Conservation (phyloP, 2,888 invertebrate genomes). For the Cyrtodaria siliqua region DNA sequence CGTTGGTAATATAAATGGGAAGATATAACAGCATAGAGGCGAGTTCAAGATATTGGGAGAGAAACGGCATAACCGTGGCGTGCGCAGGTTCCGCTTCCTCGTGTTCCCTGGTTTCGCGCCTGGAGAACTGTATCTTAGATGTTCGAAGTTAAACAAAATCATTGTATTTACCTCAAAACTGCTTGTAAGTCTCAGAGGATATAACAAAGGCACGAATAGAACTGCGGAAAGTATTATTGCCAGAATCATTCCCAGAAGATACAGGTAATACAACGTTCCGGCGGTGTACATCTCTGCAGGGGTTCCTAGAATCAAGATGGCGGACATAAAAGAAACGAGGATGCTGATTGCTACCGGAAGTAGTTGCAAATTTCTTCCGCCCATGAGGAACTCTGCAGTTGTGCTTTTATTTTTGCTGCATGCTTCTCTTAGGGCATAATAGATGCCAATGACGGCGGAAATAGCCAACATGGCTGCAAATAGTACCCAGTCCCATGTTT, state of each 20-base stretch:
- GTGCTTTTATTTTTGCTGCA: slow-evolving; percentile 66
- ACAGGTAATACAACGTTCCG: slow-evolving; percentile 76
- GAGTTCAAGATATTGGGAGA: no score
- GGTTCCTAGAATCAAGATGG: slow-evolving; percentile 81
- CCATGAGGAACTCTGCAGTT: slow-evolving; percentile 79
- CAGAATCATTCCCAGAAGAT: slow-evolving; percentile 66
- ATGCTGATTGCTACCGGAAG: slow-evolving; percentile 81
- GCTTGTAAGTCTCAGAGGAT: slow-evolving; percentile 74
- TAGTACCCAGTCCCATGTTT: slow-evolving; percentile 76
- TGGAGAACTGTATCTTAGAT: no score
- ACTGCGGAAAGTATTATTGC: slow-evolving; percentile 67
- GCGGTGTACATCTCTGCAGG: slow-evolving; percentile 82
- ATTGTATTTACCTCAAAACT: slow-evolving; percentile 74
- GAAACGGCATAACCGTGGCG: no score
- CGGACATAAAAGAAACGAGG: slow-evolving; percentile 83
- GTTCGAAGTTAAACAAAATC: no score
- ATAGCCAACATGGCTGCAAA: slow-evolving; percentile 73
- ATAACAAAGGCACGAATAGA: slow-evolving; percentile 74
- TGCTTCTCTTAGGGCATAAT: slow-evolving; percentile 66
- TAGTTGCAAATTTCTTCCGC: slow-evolving; percentile 76
- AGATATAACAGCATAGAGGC: no score
- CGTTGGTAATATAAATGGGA: no score
- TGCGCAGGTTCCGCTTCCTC: no score
- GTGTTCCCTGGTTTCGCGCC: no score
- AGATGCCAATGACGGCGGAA: slow-evolving; percentile 79